Conservation (phyloP, 1,140 invertebrate species). For the Aphaenogaster ashmeadi region DNA sequence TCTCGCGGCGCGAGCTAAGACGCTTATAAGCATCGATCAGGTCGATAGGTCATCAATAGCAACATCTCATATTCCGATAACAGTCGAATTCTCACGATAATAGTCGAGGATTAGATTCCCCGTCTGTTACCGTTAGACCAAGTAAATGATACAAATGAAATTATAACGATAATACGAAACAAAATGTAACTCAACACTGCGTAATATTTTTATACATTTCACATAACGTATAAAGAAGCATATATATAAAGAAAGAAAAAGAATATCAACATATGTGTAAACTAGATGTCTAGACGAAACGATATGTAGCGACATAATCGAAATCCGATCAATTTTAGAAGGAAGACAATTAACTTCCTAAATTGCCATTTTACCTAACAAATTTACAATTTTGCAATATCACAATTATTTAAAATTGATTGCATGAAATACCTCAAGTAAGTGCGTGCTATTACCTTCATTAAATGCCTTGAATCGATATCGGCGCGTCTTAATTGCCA, state of each 20-base stretch:
- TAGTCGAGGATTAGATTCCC: too few relatives aligned
- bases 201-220: neutral
- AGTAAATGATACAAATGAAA: too few relatives aligned
- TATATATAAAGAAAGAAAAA: neutral
- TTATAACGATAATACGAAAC: too few relatives aligned
- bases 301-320: neutral
- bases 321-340: neutral
- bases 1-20: too few relatives aligned
- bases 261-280: neutral
- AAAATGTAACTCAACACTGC: neutral
- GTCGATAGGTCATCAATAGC: too few relatives aligned
- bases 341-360: neutral
- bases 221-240: neutral
- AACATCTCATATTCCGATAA: too few relatives aligned
- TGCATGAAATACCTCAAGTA: neutral
- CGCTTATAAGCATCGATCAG: too few relatives aligned
- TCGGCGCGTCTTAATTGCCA: constrained; percentile 43
- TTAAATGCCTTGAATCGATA: neutral
- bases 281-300: neutral
- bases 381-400: neutral
- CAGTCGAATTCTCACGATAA: too few relatives aligned
- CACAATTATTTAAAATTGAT: constrained; percentile 1
- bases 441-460: neutral
- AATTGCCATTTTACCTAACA: neutral
- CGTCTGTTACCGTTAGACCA: too few relatives aligned